phyloP scores from a whole-genome alignment of 2,888 invertebrate species.

The Conomelus anceps region DNA sequence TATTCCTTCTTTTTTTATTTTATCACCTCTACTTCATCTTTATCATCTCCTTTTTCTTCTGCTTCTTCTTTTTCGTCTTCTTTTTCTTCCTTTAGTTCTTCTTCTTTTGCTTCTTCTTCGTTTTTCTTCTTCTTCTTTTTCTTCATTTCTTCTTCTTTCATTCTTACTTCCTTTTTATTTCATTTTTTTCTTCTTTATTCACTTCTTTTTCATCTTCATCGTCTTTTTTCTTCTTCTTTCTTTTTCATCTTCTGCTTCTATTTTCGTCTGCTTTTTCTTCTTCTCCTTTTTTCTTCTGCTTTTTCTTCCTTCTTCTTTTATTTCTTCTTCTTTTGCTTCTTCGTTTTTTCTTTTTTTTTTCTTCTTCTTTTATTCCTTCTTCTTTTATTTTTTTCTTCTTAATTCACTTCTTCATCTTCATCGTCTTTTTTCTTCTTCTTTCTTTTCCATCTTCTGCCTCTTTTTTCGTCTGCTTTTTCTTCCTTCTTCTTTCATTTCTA shows the following conservation, averaged over 20 bases:
- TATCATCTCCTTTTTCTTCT: background rate
- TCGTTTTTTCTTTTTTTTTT: background rate
- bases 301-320: background rate
- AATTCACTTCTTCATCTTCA: background rate
- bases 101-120: background rate
- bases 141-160: background rate
- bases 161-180: background rate
- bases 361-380: background rate
- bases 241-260: background rate
- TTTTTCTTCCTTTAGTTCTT: too few relatives aligned
- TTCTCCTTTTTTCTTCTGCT: background rate
- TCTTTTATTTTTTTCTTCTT: background rate
- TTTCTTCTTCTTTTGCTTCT: background rate
- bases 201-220: background rate
- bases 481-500: background rate
- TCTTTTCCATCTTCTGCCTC: background rate
- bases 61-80: background rate
- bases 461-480: background rate
- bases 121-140: background rate
- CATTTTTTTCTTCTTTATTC: background rate
- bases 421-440: background rate
- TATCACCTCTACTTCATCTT: background rate
- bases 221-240: background rate
- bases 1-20: background rate
- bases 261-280: background rate